Evolutionary conservation across 64 coral and sea anemone genomes (phyloP), one percentile per base, ranked within the genome.

Genomic region (Pocillopora verrucosa): DNA sequence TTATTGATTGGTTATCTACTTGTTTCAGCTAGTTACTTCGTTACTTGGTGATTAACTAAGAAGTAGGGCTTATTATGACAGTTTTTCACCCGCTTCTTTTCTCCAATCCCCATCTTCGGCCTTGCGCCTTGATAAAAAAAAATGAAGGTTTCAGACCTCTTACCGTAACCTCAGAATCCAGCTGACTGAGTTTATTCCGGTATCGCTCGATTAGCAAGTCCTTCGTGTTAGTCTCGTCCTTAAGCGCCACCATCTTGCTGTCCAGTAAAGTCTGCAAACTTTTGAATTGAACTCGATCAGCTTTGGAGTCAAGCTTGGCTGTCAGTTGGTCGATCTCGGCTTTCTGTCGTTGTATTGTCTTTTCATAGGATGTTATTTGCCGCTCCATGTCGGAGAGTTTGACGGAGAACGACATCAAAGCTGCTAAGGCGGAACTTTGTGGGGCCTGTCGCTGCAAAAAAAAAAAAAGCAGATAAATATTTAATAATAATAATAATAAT

Each of bases 391-490:
- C 78, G 9, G 69, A 74, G 15, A 92, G 75, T 64, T 87, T 76
- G 22, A 76, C 70, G 36, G 81, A 86, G 69, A 92, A 92, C 10
- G 74, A 62, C 90, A 92, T 86, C 6, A 92, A 61, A 16, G 90
- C 75, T 1, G 34, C 81, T 22, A 92, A 68, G 61, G 76, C 90
- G 34, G 90, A 87, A 13, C 65, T 85, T 36, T 85, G 82, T 57
- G 82, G 7, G 36, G 63, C n/a, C 82, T 85, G 82, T 65, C 82
- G 67, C 82, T 85, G 34, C 14, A 24, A 15, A 57, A n/a, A 60
- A 24, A 24, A n/a, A 38, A 56, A 19, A 61, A 83, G 30, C 30
- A 30, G 30, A 30, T 30, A 30, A 30, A 30, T 30, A 30, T 30
- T 30, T 30, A 30, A 30, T 13, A 36, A 72, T 36, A 37, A 15